Base-by-base conservation (phyloP, 2,797 vertebrate genomes). In the Antennarius maculatus region DNA sequence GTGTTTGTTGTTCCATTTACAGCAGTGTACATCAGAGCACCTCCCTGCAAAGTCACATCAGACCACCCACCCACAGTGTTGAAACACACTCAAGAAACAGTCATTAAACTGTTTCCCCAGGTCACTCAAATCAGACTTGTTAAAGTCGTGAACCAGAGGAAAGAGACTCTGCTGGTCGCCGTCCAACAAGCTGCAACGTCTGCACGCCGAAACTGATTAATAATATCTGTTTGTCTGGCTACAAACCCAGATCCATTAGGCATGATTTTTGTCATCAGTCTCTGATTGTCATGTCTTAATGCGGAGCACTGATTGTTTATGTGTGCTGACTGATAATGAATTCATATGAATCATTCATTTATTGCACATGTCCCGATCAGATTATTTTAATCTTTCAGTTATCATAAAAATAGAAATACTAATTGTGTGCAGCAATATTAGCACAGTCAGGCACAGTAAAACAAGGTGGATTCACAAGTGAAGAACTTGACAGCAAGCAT, bases 71-170 rank as follows among this genome's bases (percentile, higher is more conserved):
- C 79, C 86, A 66, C 60, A 27, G 79, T 76, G 86, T 81, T 88
- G 91, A 92, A 92, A 90, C 83, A 42, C 79, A 81, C 89, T 88
- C 90, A 81, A 89, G 89, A 79, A 88, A 75, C 71, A 75, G 87
- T 75, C 91, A 93, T 93, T 92, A 93, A 92, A 92, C 73, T 61
- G 61, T 91, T 92, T 94, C 92, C 91, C 82, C 84, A 88, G 91
- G 92, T 93, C 92, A 92, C 67, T 92, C 91, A 81, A 81, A 92
- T 92, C 86, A 86, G 80, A 88, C 88, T 87, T 88, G 89, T 92
- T 90, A 91, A 91, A 92, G 86, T 86, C 84, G 88, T 87, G 83
- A 90, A 89, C 75, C 80, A 73, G 75, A 77, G 77, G 61, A 85
- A 68, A 68, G 75, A 86, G 77, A 78, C 71, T 76, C 67, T 10